Percentiles rank a stretch among this genome's conserved stretches.
These are phyloP conservation scores for Cheracebus regulus DNA, from an alignment of 2,797 vertebrate genomes.

Conservation along the genomic window DNA sequence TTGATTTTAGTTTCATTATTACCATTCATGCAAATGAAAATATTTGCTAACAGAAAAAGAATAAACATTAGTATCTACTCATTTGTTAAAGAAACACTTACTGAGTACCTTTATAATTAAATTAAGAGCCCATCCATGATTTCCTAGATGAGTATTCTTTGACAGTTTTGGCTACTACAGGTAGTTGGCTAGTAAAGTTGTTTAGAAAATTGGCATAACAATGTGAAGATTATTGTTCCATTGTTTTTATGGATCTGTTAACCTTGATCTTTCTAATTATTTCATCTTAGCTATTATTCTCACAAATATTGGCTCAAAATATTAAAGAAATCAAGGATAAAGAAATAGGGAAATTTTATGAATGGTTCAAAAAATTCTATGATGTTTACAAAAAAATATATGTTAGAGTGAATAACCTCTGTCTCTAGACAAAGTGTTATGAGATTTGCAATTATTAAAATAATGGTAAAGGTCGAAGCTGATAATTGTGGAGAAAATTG, in stretches of 20 bases:
- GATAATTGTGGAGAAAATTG: background rate
- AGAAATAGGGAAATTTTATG: background rate
- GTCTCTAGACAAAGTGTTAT: background rate
- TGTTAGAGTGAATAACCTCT: background rate
- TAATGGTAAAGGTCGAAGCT: background rate
- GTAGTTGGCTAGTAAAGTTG: background rate
- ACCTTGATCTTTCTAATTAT: background rate
- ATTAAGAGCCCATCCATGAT: background rate
- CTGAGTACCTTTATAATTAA: background rate
- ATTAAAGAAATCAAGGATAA: background rate
- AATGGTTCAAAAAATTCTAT: background rate
- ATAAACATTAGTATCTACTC: background rate
- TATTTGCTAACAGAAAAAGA: background rate
- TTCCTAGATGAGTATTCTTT: background rate
- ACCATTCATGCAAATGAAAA: conserved; percentile 55
- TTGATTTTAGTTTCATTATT: background rate
- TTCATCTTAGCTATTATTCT: background rate
- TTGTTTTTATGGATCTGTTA: background rate
- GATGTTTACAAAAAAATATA: background rate
- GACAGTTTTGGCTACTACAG: background rate
- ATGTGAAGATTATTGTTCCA: background rate
- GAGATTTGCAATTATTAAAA: background rate
- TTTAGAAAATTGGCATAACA: background rate
- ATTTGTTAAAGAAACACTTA: conserved; percentile 54
- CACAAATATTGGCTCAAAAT: background rate